Base-by-base conservation (phyloP, 2,113 vertebrate species). In the Chitala chitala region DNA sequence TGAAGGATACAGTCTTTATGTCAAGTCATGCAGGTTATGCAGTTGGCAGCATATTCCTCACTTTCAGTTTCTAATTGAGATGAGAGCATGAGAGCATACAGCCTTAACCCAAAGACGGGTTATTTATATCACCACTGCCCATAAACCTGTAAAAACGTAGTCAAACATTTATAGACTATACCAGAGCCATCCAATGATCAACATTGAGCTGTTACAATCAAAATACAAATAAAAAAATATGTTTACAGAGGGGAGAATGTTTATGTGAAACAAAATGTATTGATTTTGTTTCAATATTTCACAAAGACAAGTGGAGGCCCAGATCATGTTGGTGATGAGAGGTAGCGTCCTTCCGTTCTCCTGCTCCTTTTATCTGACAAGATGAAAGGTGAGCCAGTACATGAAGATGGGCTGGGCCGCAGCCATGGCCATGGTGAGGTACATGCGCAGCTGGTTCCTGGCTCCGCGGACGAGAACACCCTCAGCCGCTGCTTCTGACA, bases 371-470 rank as follows among this genome's bases (percentile, higher is more conserved):
- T 92, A 97, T 85, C 91, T 88, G 82, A 97, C 77, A 53, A 97
- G 91, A 80, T 96, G 94, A 80, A 89, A 94, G n/a, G 95, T 95
- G 80, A 97, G 88, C 93, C 94, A 97, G 90, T 94, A 97, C 94
- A 97, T 97, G 84, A 96, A 91, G 77, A 95, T 24, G 0, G 95
- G 95, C 83, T 96, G 94, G 3, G 89, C 91, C 0, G 88, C 92
- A 1, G 95, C 94, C 78, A 96, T 93, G 2, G 92, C 87, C 93
- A 95, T 92, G 58, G 95, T 97, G 68, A 96, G 85, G 85, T 97
- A 97, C 95, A 95, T 97, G 72, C 94, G 91, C 79, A 96, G 88
- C 84, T 96, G 95, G 87, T 96, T 96, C 56, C 89, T 88, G 9
- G 93, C 78, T 50, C 92, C 92, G 7, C 89, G 89, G 68, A 93